A percentile compares a stretch with the other conserved stretches of the same genome.
Evolutionary conservation across 1,140 invertebrate genomes (phyloP).

Genomic region (Eciton burchellii): DNA sequence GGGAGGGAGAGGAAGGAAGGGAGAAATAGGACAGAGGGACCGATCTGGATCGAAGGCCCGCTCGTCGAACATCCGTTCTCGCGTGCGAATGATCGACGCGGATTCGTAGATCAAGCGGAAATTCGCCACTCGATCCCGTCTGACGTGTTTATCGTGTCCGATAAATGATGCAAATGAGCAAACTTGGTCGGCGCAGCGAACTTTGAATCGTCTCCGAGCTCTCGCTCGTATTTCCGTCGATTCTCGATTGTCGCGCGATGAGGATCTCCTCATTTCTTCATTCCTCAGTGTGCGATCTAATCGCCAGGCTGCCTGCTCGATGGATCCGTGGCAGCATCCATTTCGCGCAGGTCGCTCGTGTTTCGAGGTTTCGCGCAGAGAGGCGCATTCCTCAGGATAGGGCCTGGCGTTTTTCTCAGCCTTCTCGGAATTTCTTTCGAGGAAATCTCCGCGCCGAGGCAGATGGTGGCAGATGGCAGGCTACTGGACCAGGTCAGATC

Average conservation of each 20-base stretch:
- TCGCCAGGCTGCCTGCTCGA: too few relatives aligned
- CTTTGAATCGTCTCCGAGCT: too few relatives aligned
- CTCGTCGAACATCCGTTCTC: constrained; percentile 22
- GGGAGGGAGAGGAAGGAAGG: too few relatives aligned
- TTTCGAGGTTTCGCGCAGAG: not conserved
- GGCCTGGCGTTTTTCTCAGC: not conserved
- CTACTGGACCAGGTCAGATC: constrained; percentile 60
- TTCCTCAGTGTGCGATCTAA: too few relatives aligned
- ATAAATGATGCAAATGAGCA: too few relatives aligned
- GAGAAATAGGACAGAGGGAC: not conserved
- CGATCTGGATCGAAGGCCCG: constrained; percentile 48
- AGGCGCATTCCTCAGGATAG: not conserved
- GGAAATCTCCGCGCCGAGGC: constrained; percentile 37
- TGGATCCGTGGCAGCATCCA: too few relatives aligned
- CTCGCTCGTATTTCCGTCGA: too few relatives aligned
- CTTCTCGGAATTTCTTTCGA: constrained; percentile 25
- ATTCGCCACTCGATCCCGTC: not conserved
- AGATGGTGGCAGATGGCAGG: constrained; percentile 53
- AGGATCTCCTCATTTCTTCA: too few relatives aligned
- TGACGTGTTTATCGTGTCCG: too few relatives aligned
- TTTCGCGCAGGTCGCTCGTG: too few relatives aligned
- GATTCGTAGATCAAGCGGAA: not conserved
- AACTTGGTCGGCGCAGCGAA: too few relatives aligned
- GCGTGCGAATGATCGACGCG: not conserved
- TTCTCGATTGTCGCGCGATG: too few relatives aligned